These are phyloP conservation scores for Mergus octosetaceus DNA, from an alignment of 2,797 vertebrate species.

Conservation along the genomic window DNA sequence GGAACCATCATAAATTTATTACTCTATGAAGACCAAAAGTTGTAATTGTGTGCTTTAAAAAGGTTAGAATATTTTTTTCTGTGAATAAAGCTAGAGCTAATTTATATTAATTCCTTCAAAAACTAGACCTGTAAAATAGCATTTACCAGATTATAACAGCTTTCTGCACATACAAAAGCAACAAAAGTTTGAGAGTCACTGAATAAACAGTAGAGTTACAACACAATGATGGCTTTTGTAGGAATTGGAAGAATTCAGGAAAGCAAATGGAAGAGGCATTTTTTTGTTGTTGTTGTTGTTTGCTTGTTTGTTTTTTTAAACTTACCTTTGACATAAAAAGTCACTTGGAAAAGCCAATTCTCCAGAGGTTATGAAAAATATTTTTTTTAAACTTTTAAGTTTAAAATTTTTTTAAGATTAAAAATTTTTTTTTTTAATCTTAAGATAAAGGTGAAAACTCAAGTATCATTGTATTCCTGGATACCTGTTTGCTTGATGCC, in stretches of 20 bases:
- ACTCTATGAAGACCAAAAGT: not conserved
- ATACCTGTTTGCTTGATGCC: not conserved
- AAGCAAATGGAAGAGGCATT: not conserved
- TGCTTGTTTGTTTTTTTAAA: not conserved
- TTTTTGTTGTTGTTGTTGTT: too few species aligned
- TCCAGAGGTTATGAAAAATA: not conserved
- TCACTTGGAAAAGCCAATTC: not conserved
- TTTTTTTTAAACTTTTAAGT: not conserved
- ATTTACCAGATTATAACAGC: not conserved
- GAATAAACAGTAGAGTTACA: not conserved
- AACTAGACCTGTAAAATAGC: not conserved
- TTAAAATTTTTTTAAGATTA: too few species aligned
- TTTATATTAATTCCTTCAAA: not conserved
- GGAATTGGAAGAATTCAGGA: not conserved
- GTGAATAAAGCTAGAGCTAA: not conserved
- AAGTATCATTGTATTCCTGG: not conserved
- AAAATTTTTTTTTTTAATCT: not conserved
- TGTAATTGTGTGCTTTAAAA: not conserved
- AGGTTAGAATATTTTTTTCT: not conserved
- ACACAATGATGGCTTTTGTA: not conserved
- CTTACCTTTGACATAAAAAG: not conserved
- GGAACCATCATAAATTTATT: not conserved
- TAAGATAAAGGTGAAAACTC: not conserved
- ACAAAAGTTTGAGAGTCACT: not conserved
- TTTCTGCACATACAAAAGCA: not conserved